phyloP scores from a whole-genome alignment of 2,113 vertebrate genomes.

The Pyxicephalus adspersus region DNA sequence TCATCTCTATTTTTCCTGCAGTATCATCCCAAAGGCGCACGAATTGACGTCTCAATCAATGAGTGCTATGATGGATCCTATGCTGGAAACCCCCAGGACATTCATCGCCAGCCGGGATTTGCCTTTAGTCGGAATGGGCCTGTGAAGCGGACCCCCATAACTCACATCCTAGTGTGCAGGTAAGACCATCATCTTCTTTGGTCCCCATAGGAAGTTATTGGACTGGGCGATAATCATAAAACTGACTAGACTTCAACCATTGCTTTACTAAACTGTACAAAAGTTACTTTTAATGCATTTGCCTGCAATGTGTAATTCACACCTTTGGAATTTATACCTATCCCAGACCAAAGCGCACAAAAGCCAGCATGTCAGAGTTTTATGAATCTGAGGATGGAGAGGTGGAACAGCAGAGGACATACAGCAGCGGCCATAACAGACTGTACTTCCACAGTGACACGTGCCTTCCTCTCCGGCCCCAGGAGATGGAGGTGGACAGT shows the following conservation, averaged over 20 bases:
- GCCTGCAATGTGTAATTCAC: not conserved
- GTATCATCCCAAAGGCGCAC: slow-evolving; percentile 98
- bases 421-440: slow-evolving; percentile 96
- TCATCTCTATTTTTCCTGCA: slow-evolving; percentile 65
- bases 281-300: not conserved
- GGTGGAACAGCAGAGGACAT: slow-evolving; percentile 93
- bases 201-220: too few species aligned
- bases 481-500: slow-evolving; percentile 98
- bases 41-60: slow-evolving; percentile 98
- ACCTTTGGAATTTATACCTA: not conserved
- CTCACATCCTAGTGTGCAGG: slow-evolving; percentile 97
- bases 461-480: slow-evolving; percentile 93
- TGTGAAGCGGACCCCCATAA: slow-evolving; percentile 95
- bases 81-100: slow-evolving; percentile 97
- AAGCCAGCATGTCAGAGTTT: slow-evolving; percentile 96
- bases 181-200: slow-evolving; percentile 58
- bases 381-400: slow-evolving; percentile 96
- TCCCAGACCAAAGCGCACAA: slow-evolving; percentile 91
- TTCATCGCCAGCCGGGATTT: slow-evolving; percentile 96
- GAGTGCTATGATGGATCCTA: slow-evolving; percentile 98
- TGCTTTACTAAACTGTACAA: too few species aligned
- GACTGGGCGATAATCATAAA: too few species aligned
- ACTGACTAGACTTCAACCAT: too few species aligned
- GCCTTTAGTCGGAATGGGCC: slow-evolving; percentile 98
- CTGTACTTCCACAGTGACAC: slow-evolving; percentile 98